phyloP scores from a whole-genome alignment of 1,140 invertebrate genomes.

The Drosophila nebulosa region DNA sequence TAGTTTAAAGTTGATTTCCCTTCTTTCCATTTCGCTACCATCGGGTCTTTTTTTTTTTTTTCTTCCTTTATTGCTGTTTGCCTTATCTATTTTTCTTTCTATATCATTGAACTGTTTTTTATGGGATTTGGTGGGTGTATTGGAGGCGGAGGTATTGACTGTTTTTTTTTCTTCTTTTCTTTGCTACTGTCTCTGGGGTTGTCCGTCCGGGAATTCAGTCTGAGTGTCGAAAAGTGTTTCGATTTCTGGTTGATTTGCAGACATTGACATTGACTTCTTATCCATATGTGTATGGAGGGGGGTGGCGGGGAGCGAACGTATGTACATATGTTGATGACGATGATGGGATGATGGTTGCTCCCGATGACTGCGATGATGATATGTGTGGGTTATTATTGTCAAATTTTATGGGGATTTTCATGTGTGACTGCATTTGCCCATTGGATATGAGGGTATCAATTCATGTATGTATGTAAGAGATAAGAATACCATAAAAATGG shows the following conservation, averaged over 20 bases:
- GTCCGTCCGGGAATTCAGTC: background rate
- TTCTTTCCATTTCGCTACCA: constrained; percentile 41
- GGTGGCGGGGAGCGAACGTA: constrained; percentile 28
- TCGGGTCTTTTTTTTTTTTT: background rate
- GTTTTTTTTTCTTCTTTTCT: too few relatives aligned
- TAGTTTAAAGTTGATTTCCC: constrained; percentile 71
- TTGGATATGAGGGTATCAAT: background rate
- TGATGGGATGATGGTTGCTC: too few relatives aligned
- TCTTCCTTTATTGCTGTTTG: constrained; percentile 36
- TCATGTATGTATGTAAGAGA: constrained; percentile 34
- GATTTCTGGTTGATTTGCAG: constrained; percentile 58
- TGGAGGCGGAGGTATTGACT: constrained; percentile 20
- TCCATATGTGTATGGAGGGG: constrained; percentile 1
- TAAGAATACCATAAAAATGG: constrained; percentile 26
- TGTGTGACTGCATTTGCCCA: constrained; percentile 44
- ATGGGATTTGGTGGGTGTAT: constrained; percentile 49
- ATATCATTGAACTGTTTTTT: constrained; percentile 74
- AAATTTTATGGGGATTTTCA: constrained; percentile 55
- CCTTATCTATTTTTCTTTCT: constrained; percentile 72
- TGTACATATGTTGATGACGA: constrained; percentile 38
- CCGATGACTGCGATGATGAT: constrained; percentile 34
- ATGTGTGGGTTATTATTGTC: constrained; percentile 59
- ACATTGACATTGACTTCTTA: constrained; percentile 34
- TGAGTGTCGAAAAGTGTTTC: constrained; percentile 23
- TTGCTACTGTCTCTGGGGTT: constrained; percentile 10